A percentile compares a stretch with the other conserved stretches of the same genome.
phyloP scores from a whole-genome alignment of 53 echinoderm and acorn worm species.

The Stichopus horrens region DNA sequence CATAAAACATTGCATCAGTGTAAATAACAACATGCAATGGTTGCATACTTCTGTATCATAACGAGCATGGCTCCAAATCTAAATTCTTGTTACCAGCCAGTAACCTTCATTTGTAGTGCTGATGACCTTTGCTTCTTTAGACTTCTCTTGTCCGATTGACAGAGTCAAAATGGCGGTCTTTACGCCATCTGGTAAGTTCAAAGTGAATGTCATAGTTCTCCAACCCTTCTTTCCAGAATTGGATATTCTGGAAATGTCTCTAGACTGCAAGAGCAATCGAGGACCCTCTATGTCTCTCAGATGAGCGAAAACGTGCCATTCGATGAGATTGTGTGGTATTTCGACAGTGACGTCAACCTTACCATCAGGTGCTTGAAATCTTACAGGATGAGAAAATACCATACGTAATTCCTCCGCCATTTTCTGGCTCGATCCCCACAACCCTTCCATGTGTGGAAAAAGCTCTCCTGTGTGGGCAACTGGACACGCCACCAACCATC shows the following conservation, averaged over 20 bases:
- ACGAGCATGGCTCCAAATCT: background rate
- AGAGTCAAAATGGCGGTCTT: conserved; percentile 30
- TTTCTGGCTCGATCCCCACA: conserved; percentile 28
- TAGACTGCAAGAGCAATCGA: conserved; percentile 13
- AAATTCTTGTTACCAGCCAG: conserved; percentile 34
- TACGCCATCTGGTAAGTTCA: conserved; percentile 10
- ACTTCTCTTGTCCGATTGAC: conserved; percentile 20
- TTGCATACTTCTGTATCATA: too few relatives aligned
- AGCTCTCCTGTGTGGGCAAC: conserved; percentile 6
- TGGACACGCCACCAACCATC: conserved; percentile 36
- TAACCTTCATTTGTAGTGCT: conserved; percentile 36
- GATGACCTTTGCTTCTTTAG: conserved; percentile 20
- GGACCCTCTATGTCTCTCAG: conserved; percentile 27
- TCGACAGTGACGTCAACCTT: conserved; percentile 25
- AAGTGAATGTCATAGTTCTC: conserved; percentile 15
- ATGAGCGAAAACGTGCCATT: conserved; percentile 42
- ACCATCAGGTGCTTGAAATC: conserved; percentile 7
- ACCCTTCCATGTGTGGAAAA: conserved; percentile 1
- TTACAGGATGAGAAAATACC: conserved; percentile 38
- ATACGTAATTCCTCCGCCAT: conserved; percentile 23
- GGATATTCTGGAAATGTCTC: conserved; percentile 10
- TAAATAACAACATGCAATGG: too few relatives aligned
- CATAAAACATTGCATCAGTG: too few relatives aligned
- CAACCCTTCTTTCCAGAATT: conserved; percentile 4
- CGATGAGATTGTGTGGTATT: conserved; percentile 19